phyloP scores from a whole-genome alignment of 2,113 vertebrate genomes.

The Neofelis nebulosa region DNA sequence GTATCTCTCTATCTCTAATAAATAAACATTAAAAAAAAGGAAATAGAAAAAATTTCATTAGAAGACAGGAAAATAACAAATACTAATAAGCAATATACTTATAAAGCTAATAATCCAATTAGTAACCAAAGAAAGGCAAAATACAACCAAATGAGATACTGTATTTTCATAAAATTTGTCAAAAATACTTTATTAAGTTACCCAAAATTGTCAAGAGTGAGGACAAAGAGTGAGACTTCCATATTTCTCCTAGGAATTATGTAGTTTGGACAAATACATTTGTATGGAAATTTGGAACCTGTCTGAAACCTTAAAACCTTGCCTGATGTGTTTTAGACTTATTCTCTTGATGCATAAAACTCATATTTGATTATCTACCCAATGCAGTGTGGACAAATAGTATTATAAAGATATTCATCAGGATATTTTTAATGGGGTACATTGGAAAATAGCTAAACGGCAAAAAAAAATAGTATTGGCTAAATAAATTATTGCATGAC shows the following conservation, averaged over 20 bases:
- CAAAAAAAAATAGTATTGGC: not conserved
- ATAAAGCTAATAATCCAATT: not conserved
- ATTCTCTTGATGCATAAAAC: not conserved
- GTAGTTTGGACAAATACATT: not conserved
- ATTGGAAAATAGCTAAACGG: not conserved
- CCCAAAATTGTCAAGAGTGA: not conserved
- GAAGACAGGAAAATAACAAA: not conserved
- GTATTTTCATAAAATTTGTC: not conserved
- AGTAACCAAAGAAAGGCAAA: not conserved
- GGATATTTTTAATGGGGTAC: not conserved
- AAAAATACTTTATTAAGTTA: not conserved
- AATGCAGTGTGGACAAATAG: not conserved
- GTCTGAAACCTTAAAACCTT: not conserved
- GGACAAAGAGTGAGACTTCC: not conserved
- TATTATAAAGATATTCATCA: not conserved
- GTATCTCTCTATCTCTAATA: no score
- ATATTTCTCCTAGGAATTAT: not conserved
- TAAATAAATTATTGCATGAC: not conserved
- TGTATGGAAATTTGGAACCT: not conserved
- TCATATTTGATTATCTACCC: not conserved
- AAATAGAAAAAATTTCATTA: not conserved
- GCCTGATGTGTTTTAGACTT: not conserved
- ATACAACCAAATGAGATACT: not conserved
- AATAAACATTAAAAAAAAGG: no score
- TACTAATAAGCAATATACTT: not conserved